Percentiles rank a stretch among this genome's conserved stretches.
phyloP scores from a whole-genome alignment of 1,140 invertebrate genomes.

The Drosophila micromelanica region DNA sequence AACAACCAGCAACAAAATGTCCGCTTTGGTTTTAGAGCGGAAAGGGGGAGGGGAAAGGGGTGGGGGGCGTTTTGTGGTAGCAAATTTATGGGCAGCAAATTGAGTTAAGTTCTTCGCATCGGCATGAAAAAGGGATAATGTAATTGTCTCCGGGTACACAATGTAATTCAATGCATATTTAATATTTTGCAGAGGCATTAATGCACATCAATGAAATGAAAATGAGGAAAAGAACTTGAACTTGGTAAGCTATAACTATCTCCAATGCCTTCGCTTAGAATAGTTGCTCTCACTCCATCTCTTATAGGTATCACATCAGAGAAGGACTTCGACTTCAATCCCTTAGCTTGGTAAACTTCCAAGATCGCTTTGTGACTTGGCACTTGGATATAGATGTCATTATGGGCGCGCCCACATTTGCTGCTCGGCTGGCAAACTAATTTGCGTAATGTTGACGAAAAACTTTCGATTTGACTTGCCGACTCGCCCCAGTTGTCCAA shows the following conservation, averaged over 20 bases:
- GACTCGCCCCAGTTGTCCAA: slow-evolving; percentile 35
- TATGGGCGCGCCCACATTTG: slow-evolving; percentile 63
- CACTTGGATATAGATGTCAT: slow-evolving; percentile 55
- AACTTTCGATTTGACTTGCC: slow-evolving; percentile 78
- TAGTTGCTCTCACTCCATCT: background rate
- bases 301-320: background rate
- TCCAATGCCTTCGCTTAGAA: too few relatives aligned
- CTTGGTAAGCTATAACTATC: background rate
- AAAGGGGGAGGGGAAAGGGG: background rate
- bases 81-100: slow-evolving; percentile 75
- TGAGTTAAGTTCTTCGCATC: slow-evolving; percentile 68
- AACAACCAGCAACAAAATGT: slow-evolving; percentile 54
- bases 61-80: slow-evolving; percentile 56
- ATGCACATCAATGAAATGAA: slow-evolving; percentile 63
- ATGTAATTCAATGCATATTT: slow-evolving; percentile 81
- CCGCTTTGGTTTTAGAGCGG: slow-evolving; percentile 55
- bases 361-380: background rate
- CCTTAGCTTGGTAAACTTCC: background rate
- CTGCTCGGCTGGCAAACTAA: slow-evolving; percentile 74
- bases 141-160: slow-evolving; percentile 67
- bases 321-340: background rate
- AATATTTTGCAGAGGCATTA: slow-evolving; percentile 62
- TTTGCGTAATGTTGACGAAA: slow-evolving; percentile 79
- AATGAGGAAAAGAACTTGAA: background rate
- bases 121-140: slow-evolving; percentile 62